Conservation (phyloP, 1,140 invertebrate genomes). For the Camponotus pennsylvanicus region DNA sequence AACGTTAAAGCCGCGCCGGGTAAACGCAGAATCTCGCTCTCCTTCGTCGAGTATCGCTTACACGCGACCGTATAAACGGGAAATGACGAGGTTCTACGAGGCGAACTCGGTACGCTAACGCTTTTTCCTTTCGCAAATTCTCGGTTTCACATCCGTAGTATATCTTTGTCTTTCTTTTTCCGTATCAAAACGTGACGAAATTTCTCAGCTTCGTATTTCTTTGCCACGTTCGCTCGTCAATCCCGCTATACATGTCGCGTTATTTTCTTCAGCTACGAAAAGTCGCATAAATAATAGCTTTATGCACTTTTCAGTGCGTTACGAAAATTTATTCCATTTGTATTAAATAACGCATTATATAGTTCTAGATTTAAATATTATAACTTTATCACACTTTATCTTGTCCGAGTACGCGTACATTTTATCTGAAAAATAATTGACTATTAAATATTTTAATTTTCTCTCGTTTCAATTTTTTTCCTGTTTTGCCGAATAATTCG, state of each 20-base stretch:
- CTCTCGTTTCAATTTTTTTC: background rate
- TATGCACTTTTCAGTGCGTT: background rate
- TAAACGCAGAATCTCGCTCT: conserved; percentile 61
- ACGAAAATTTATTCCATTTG: background rate
- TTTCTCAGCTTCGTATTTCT: conserved; percentile 50
- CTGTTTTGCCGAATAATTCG: conserved; percentile 6
- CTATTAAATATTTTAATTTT: background rate
- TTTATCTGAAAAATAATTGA: conserved; percentile 5
- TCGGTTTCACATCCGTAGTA: conserved; percentile 37
- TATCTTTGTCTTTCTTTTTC: conserved; percentile 41
- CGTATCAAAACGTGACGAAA: conserved; percentile 9
- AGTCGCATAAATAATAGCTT: background rate
- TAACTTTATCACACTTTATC: background rate
- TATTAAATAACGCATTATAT: background rate
- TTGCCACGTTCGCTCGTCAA: conserved; percentile 51
- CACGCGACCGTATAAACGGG: conserved; percentile 64
- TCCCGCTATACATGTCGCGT: conserved; percentile 4
- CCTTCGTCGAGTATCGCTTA: conserved; percentile 67
- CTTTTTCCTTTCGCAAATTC: conserved; percentile 59
- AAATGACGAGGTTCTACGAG: conserved; percentile 53
- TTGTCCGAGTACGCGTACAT: background rate
- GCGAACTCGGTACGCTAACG: conserved; percentile 28
- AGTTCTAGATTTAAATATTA: background rate
- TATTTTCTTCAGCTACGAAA: background rate
- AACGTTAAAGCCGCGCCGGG: conserved; percentile 26